phyloP scores from a whole-genome alignment of 1,140 invertebrate species.

The Eurosta solidaginis region DNA sequence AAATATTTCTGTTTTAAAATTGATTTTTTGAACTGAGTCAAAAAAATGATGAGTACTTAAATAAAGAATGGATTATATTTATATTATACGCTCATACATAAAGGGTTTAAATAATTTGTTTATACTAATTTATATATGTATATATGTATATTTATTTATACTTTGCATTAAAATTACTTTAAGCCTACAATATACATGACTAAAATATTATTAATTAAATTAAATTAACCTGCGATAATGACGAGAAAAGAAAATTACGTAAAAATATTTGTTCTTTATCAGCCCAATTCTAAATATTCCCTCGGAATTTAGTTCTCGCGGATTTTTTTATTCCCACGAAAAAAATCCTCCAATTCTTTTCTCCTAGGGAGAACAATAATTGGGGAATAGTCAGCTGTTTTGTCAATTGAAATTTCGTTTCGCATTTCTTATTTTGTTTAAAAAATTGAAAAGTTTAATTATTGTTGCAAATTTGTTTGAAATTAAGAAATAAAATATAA shows the following conservation, averaged over 20 bases:
- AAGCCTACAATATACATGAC: neutral
- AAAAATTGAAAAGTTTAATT: no score
- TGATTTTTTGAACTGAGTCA: neutral
- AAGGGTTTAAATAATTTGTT: constrained; percentile 4
- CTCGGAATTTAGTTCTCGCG: no score
- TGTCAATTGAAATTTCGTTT: no score
- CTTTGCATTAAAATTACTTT: neutral
- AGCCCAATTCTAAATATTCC: no score
- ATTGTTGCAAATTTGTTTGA: no score
- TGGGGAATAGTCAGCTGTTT: no score
- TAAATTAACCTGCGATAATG: neutral
- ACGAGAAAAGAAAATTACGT: neutral
- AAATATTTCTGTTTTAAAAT: neutral
- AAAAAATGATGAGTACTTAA: neutral
- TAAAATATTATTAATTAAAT: neutral
- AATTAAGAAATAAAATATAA: no score
- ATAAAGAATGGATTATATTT: neutral
- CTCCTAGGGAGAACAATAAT: no score
- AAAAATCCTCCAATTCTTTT: no score
- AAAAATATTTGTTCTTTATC: neutral
- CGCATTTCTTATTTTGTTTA: no score
- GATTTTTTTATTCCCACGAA: no score
- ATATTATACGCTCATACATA: neutral
- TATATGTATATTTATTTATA: no score
- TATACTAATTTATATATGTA: neutral